These are phyloP conservation scores for Oncorhynchus keta DNA, from an alignment of 2,113 vertebrate genomes.

Conservation along the genomic window DNA sequence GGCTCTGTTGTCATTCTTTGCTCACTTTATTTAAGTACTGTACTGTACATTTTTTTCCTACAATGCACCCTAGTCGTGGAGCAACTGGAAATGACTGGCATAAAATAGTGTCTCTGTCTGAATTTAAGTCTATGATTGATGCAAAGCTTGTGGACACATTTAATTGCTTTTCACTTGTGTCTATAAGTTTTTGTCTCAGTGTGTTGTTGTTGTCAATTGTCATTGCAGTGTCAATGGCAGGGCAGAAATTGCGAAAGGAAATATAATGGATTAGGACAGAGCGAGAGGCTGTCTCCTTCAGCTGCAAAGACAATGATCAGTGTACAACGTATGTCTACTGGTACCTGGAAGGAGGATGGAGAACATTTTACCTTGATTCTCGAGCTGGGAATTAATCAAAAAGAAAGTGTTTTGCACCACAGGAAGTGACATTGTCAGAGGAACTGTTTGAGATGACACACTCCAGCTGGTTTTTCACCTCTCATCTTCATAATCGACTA, in stretches of 20 bases:
- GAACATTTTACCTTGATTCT: background rate
- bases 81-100: too few species aligned
- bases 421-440: too few species aligned
- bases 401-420: too few species aligned
- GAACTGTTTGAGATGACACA: too few species aligned
- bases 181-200: background rate
- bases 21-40: background rate
- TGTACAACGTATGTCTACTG: slow-evolving; percentile 22
- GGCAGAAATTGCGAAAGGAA: slow-evolving; percentile 6
- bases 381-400: too few species aligned
- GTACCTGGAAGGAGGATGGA: slow-evolving; percentile 40
- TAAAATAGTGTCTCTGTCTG: too few species aligned
- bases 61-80: too few species aligned
- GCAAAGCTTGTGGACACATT: background rate
- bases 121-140: background rate
- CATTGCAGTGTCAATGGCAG: slow-evolving; percentile 3
- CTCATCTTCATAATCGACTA: too few species aligned
- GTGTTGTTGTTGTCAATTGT: background rate
- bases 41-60: background rate
- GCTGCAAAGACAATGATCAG: slow-evolving; percentile 14
- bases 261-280: background rate
- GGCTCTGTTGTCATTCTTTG: too few species aligned
- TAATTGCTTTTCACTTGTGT: background rate
- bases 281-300: slow-evolving; percentile 8
- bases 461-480: too few species aligned